phyloP scores from a whole-genome alignment of 1,140 invertebrate genomes.

The Drosophila nigrodunni region DNA sequence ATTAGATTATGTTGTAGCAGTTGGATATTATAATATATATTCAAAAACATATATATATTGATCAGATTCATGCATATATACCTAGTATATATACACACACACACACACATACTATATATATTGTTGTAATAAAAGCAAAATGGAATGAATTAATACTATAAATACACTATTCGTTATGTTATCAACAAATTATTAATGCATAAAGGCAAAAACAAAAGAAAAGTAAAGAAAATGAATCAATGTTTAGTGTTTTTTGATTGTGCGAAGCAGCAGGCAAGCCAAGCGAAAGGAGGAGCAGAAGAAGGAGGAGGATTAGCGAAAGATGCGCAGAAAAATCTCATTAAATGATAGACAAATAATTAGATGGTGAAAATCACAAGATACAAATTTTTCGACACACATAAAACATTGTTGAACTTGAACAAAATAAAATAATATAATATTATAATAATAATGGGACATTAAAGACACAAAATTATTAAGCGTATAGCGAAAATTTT shows the following conservation, averaged over 20 bases:
- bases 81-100: conserved; percentile 68
- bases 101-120: conserved; percentile 38
- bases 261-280: conserved; percentile 44
- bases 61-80: conserved; percentile 65
- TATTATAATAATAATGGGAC: conserved; percentile 39
- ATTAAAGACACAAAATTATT: conserved; percentile 46
- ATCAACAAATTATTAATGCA: conserved; percentile 73
- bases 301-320: background rate
- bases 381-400: conserved; percentile 36
- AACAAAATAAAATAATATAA: conserved; percentile 58
- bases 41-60: conserved; percentile 37
- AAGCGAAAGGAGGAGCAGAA: conserved; percentile 8
- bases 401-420: conserved; percentile 71
- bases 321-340: conserved; percentile 60
- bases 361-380: conserved; percentile 57
- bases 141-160: conserved; percentile 54
- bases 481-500: conserved; percentile 71
- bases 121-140: conserved; percentile 74
- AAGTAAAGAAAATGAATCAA: conserved; percentile 48
- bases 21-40: conserved; percentile 78
- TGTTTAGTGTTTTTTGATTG: conserved; percentile 79
- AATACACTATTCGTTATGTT: conserved; percentile 80
- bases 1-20: conserved; percentile 82
- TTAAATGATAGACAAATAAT: conserved; percentile 82
- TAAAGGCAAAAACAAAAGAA: conserved; percentile 52